Conservation (phyloP, 2,888 invertebrate species). For the Fragum whitleyi region DNA sequence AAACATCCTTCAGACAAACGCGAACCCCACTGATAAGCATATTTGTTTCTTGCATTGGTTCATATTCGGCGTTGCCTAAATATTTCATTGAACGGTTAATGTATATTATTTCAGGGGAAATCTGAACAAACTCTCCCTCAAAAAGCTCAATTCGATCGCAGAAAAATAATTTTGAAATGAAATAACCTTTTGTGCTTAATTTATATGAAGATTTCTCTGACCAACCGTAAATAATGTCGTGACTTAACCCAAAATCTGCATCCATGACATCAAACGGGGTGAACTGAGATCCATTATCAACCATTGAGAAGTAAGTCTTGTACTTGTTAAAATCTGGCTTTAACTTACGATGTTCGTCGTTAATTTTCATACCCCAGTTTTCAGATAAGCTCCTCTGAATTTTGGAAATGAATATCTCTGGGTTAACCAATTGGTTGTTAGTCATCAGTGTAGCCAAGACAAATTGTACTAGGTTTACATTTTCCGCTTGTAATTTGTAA, state of each 20-base stretch:
- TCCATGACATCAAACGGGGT: background rate
- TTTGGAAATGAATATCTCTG: background rate
- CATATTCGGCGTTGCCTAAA: background rate
- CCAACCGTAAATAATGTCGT: background rate
- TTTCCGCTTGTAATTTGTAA: background rate
- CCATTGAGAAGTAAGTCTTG: background rate
- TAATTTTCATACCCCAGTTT: background rate
- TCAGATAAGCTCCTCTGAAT: background rate
- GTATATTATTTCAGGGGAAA: background rate
- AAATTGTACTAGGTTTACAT: background rate
- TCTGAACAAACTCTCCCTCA: background rate
- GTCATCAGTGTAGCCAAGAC: background rate
- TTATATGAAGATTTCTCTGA: background rate
- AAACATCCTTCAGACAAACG: background rate
- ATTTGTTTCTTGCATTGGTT: background rate
- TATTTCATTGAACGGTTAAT: background rate
- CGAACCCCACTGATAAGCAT: background rate
- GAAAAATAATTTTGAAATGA: background rate
- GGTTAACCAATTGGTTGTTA: background rate
- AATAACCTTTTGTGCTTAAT: background rate
- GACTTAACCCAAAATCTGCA: background rate
- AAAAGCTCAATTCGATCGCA: background rate
- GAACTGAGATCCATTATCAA: background rate
- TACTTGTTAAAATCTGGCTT: background rate
- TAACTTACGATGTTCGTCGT: background rate